Percentiles rank a stretch among this genome's conserved stretches.
phyloP scores from a whole-genome alignment of 2,113 vertebrate species.

The Onychostoma macrolepis region DNA sequence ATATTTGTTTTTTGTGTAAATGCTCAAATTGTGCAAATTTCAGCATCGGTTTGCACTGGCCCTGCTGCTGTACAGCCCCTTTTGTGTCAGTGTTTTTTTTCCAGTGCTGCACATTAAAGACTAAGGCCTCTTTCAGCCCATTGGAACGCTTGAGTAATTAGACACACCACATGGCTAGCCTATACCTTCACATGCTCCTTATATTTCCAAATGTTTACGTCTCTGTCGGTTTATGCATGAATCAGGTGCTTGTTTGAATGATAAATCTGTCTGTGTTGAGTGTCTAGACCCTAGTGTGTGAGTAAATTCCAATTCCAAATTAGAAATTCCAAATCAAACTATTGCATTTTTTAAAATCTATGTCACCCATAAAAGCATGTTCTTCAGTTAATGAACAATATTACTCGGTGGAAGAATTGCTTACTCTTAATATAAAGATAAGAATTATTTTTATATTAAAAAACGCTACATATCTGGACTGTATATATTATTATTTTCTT shows the following conservation, averaged over 20 bases:
- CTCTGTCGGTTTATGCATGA: slow-evolving; percentile 40
- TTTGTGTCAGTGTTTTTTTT: slow-evolving; percentile 53
- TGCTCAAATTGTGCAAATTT: not conserved
- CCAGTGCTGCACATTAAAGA: slow-evolving; percentile 31
- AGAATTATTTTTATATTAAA: not conserved
- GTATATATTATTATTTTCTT: not conserved
- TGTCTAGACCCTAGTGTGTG: not conserved
- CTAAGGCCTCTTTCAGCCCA: slow-evolving; percentile 59
- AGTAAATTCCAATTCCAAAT: not conserved
- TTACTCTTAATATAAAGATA: not conserved
- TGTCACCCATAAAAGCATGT: not conserved
- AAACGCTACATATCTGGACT: not conserved
- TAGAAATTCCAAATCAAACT: not conserved
- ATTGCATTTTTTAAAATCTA: not conserved
- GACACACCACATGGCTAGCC: slow-evolving; percentile 57
- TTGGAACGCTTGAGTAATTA: slow-evolving; percentile 55
- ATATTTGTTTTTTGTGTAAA: not conserved
- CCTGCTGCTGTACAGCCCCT: slow-evolving; percentile 49
- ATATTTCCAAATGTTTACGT: slow-evolving; percentile 2
- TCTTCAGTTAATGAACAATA: not conserved
- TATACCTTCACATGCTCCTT: slow-evolving; percentile 44
- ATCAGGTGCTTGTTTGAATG: slow-evolving; percentile 54
- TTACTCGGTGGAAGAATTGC: not conserved
- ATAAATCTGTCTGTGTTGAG: slow-evolving; percentile 4
- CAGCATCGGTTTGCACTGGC: not conserved